phyloP scores from a whole-genome alignment of 1,140 invertebrate species.

The Helicoverpa zea region DNA sequence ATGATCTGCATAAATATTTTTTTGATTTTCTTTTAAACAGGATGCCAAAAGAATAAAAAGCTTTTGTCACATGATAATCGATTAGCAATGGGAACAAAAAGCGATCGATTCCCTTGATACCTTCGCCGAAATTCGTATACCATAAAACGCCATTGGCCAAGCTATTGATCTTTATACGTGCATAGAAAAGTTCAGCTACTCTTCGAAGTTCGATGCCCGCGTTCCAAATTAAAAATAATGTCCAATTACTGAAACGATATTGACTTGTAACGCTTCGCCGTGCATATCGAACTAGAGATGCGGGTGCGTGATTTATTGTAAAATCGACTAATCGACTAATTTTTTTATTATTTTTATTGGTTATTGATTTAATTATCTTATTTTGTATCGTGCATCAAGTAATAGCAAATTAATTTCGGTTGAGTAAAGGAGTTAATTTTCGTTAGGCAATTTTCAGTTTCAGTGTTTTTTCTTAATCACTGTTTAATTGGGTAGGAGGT shows the following conservation, averaged over 20 bases:
- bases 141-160: constrained; percentile 57
- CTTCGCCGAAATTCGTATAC: constrained; percentile 22
- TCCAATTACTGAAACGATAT: constrained; percentile 57
- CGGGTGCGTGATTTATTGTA: constrained; percentile 32
- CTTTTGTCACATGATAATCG: neutral
- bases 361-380: constrained; percentile 8
- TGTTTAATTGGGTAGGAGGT: no score
- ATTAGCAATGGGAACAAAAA: neutral
- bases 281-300: constrained; percentile 49
- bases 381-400: neutral
- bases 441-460: no score
- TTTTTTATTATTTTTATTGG: neutral
- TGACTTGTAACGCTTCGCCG: constrained; percentile 47
- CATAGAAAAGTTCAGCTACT: constrained; percentile 18
- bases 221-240: constrained; percentile 64
- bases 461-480: no score
- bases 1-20: no score
- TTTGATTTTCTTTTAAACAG: no score
- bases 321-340: constrained; percentile 5
- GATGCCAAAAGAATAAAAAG: neutral
- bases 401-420: no score
- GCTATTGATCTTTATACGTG: constrained; percentile 49
- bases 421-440: no score
- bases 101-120: constrained; percentile 10
- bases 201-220: constrained; percentile 52